phyloP scores from a whole-genome alignment of 1,140 invertebrate genomes.

The Drosophila subpulchrella region DNA sequence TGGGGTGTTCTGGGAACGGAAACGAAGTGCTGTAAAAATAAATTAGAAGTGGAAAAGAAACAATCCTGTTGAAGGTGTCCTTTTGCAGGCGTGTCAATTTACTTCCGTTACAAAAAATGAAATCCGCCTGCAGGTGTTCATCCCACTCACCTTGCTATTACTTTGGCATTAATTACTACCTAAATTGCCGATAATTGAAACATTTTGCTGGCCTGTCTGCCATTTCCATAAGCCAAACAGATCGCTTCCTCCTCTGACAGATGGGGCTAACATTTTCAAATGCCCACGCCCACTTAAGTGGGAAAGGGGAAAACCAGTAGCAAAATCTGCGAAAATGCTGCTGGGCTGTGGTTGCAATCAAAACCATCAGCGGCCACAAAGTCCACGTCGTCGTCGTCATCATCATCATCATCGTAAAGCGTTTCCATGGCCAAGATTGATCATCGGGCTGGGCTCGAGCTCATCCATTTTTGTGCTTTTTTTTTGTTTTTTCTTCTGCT shows the following conservation, averaged over 20 bases:
- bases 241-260: slow-evolving; percentile 59
- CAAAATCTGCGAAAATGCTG: slow-evolving; percentile 43
- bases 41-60: slow-evolving; percentile 49
- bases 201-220: slow-evolving; percentile 58
- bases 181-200: slow-evolving; percentile 61
- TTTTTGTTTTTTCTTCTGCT: slow-evolving; percentile 7
- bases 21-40: slow-evolving; percentile 62
- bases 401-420: slow-evolving; percentile 56
- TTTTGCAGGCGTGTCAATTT: slow-evolving; percentile 68
- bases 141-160: slow-evolving; percentile 13
- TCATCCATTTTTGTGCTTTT: slow-evolving; percentile 60
- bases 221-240: slow-evolving; percentile 67
- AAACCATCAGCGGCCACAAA: slow-evolving; percentile 55
- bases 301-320: slow-evolving; percentile 62
- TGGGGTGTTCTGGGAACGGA: slow-evolving; percentile 61
- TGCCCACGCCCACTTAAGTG: slow-evolving; percentile 70
- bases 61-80: slow-evolving; percentile 34
- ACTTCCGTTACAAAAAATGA: slow-evolving; percentile 52
- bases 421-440: slow-evolving; percentile 71
- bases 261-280: slow-evolving; percentile 68
- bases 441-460: slow-evolving; percentile 57
- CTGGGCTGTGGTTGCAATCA: slow-evolving; percentile 60
- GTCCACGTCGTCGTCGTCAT: slow-evolving; percentile 51
- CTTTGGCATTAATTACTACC: slow-evolving; percentile 39
- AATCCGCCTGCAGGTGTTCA: slow-evolving; percentile 40